Evolutionary conservation across 2,888 invertebrate species (phyloP).

Genomic region (Macrosiphum euphorbiae): DNA sequence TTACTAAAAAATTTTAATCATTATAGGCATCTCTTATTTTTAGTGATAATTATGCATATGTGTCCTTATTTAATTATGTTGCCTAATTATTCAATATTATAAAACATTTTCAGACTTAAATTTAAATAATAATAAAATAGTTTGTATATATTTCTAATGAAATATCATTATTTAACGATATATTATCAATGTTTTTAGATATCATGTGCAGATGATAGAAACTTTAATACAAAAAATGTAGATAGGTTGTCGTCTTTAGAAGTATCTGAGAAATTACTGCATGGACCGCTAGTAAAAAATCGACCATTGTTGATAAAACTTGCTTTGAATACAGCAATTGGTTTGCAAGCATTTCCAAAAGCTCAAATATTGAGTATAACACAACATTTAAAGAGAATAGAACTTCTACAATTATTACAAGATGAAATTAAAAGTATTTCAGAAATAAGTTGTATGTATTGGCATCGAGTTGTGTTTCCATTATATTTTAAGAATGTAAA

Average conservation of each 20-base stretch:
- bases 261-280: conserved; percentile 79
- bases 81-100: neutral
- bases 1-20: no score
- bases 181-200: conserved; percentile 3
- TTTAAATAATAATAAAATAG: neutral
- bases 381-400: conserved; percentile 48
- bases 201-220: conserved; percentile 67
- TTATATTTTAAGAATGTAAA: conserved; percentile 50
- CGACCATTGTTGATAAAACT: conserved; percentile 48
- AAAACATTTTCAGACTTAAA: neutral
- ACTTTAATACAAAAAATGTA: conserved; percentile 77
- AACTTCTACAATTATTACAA: conserved; percentile 29
- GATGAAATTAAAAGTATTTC: conserved; percentile 51
- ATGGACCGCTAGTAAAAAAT: conserved; percentile 72
- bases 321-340: conserved; percentile 57
- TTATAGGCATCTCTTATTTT: neutral
- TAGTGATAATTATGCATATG: neutral
- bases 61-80: neutral
- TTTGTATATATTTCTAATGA: neutral
- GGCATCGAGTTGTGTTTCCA: conserved; percentile 58
- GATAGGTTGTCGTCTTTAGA: conserved; percentile 83
- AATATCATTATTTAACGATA: neutral
- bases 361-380: conserved; percentile 23
- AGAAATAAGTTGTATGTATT: conserved; percentile 62
- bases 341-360: conserved; percentile 54